A percentile compares a stretch with the other conserved stretches of the same genome.
Evolutionary conservation across 1,140 invertebrate species (phyloP).

Genomic region (Drosophila sproati): DNA sequence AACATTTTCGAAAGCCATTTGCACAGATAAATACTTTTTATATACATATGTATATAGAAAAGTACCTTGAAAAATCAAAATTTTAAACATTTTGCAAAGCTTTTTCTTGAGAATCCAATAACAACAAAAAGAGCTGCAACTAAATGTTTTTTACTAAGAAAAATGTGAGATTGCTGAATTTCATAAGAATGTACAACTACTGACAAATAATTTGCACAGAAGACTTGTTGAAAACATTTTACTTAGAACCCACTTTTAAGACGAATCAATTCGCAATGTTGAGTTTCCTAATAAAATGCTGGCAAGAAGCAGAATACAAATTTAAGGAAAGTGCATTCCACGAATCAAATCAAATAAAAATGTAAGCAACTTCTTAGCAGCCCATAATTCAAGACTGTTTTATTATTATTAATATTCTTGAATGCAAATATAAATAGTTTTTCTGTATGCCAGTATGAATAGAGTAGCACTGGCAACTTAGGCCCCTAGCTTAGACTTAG

Average conservation of each 20-base stretch:
- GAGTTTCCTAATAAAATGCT: slow-evolving; percentile 6
- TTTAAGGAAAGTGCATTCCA: neutral
- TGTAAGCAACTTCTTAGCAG: neutral
- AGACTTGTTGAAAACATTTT: neutral
- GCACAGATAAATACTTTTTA: slow-evolving; percentile 12
- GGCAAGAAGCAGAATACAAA: no score
- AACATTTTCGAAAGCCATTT: slow-evolving; percentile 11
- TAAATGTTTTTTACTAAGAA: slow-evolving; percentile 6
- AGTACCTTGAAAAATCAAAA: slow-evolving; percentile 34
- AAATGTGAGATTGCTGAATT: neutral
- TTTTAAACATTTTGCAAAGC: neutral
- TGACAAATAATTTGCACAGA: neutral
- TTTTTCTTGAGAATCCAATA: slow-evolving; percentile 1
- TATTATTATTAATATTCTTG: no score
- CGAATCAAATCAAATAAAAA: neutral
- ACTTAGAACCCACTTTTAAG: neutral
- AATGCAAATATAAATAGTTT: no score
- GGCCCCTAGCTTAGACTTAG: no score
- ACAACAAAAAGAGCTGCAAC: neutral
- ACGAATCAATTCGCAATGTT: neutral
- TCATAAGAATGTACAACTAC: neutral
- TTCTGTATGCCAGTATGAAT: no score
- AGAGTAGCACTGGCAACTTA: no score
- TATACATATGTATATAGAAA: neutral
- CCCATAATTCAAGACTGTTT: no score